Base-by-base conservation (phyloP, 2,797 vertebrate genomes). In the Mustela erminea region DNA sequence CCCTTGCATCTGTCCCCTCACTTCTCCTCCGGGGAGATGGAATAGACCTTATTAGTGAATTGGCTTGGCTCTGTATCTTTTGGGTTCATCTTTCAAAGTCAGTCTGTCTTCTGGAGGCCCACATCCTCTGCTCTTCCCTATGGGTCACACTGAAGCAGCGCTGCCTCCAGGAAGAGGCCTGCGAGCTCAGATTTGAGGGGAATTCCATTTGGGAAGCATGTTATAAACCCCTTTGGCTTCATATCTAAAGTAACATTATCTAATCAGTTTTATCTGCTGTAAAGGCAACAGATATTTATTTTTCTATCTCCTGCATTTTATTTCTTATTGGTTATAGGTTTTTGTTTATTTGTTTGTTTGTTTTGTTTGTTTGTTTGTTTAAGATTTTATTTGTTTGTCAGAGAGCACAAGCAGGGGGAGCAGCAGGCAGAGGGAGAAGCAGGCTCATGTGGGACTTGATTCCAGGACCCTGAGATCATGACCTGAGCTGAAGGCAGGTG, bases 241-340 rank as follows among this genome's bases (percentile, higher is more conserved):
- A 10, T 77, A 66, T 77, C 25, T 88, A 75, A 78, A 97, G 9
- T 46, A 27, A 84, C 21, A 46, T 46, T 38, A 80, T n/a, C n/a
- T 49, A 18, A 13, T 43, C 0, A 14, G 58, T 17, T 84, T 92
- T 70, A 25, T 58, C 62, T 93, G 6, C 58, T 88, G 62, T 49
- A 82, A 93, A 87, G 23, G 75, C 92, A 77, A 78, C 66, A 77
- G 54, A 17, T 32, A 32, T 58, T 94, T 95, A 64, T 60, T 68
- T 95, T 93, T 72, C 27, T 78, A 9, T 94, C 58, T 88, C 21
- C 49, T 56, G 6, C 58, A 11, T 93, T 94, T 95, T 70, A 68
- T 87, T 84, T 91, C 38, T 66, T 74, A 91, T 87, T 89, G 74
- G n/a, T 49, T 29, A 62, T 10, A 29, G 60, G 25, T 60, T 41